Conservation (phyloP, 2,797 vertebrate genomes). For the Neomorphus geoffroyi region DNA sequence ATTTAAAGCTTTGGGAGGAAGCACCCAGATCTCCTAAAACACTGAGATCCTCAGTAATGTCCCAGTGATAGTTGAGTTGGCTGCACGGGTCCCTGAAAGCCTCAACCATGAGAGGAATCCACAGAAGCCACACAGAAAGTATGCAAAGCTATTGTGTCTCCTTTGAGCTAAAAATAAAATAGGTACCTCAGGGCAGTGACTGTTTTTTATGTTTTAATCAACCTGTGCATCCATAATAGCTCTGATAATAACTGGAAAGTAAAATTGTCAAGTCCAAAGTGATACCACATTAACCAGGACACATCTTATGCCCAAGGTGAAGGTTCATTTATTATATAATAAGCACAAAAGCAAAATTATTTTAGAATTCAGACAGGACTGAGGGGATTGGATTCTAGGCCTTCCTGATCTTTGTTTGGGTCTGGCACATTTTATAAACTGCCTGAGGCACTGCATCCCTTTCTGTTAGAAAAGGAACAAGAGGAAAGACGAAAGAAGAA, state of each 20-base stretch:
- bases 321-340: not conserved
- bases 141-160: not conserved
- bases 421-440: not conserved
- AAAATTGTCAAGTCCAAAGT: not conserved
- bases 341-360: not conserved
- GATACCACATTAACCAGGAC: not conserved
- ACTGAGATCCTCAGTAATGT: not conserved
- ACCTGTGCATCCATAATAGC: not conserved
- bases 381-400: not conserved
- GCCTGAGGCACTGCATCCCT: accelerated
- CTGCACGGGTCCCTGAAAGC: not conserved
- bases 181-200: not conserved
- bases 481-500: not conserved
- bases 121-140: not conserved
- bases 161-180: slow-evolving; percentile 4
- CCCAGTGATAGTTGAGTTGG: not conserved
- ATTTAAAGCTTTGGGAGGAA: not conserved
- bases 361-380: not conserved
- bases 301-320: not conserved
- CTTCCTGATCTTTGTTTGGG: not conserved
- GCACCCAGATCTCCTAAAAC: not conserved
- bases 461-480: not conserved
- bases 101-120: not conserved
- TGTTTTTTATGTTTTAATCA: slow-evolving; percentile 31
- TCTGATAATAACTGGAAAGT: not conserved